Evolutionary conservation across 1,140 invertebrate species (phyloP), one percentile per base, ranked within the genome.

Genomic region (Trypoxylus dichotomus): DNA sequence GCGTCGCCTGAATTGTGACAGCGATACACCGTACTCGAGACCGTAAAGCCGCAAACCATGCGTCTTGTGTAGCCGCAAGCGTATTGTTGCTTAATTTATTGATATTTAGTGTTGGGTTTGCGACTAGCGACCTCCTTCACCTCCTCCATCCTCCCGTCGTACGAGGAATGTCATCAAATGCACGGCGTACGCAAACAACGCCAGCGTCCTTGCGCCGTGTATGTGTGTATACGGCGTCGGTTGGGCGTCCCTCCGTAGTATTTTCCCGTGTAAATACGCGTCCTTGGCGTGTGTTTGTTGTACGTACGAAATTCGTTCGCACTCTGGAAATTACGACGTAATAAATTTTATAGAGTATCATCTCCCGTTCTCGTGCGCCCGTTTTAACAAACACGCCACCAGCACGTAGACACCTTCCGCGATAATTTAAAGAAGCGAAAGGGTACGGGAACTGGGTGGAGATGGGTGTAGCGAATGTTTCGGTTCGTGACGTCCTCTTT

Each of bases 41-140:
- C 76, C 76, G 76, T 37, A 77, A 73, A 78, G 24, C 77, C 74
- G 37, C 79, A 80, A 77, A 76, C 75, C 73, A 80, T 80, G 76
- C 79, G 76, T 80, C 79, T 80, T 80, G 77, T 75, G 77, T 63
- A 79, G 77, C 79, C 78, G 71, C 77, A 58, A 77, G 71, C 78
- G 76, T 80, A 79, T 78, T 80, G 79, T 77, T 80, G 79, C 75
- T 80, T 80, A 80, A 80, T 80, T 80, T 80, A 80, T 80, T 79
- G 79, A 80, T 80, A 80, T 80, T 80, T 80, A 80, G 74, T 74
- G 78, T 80, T 78, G 41, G 79, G 79, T 79, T 79, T 43, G 72
- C 47, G 54, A 75, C 76, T 76, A 37, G 32, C 32, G 32, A 37
- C 32, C 32, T 37, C 32, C 32, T 37, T 37, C 32, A 8, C 32